Evolutionary conservation across 2,888 invertebrate species (phyloP).

Genomic region (Erannis defoliaria): DNA sequence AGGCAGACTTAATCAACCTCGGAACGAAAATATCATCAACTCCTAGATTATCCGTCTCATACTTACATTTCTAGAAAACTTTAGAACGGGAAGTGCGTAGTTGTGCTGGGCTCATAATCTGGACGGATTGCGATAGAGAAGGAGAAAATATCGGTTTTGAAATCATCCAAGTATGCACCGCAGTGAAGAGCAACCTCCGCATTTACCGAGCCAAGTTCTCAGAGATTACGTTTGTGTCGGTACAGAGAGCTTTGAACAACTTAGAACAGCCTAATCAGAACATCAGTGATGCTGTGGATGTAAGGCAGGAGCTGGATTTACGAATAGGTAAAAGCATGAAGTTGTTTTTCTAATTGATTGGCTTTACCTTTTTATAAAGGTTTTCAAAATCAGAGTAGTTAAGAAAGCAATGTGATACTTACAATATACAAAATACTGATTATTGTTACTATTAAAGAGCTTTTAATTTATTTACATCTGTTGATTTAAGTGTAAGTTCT

Average conservation of each 20-base stretch:
- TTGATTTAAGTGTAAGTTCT: too few relatives aligned
- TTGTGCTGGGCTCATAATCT: slow-evolving; percentile 94
- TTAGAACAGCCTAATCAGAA: slow-evolving; percentile 93
- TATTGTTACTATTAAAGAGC: too few relatives aligned
- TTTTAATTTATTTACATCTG: too few relatives aligned
- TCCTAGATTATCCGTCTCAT: too few relatives aligned
- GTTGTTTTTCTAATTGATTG: too few relatives aligned
- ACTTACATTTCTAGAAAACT: slow-evolving; percentile 85
- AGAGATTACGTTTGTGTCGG: slow-evolving; percentile 96
- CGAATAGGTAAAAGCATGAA: slow-evolving; percentile 94
- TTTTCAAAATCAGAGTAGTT: too few relatives aligned
- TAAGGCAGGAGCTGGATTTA: slow-evolving; percentile 95
- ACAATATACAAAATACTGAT: too few relatives aligned
- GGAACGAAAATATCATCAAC: too few relatives aligned
- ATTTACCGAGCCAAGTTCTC: slow-evolving; percentile 97
- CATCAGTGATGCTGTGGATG: slow-evolving; percentile 97
- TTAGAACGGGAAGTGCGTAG: slow-evolving; percentile 89
- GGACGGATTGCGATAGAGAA: slow-evolving; percentile 99
- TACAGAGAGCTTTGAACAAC: slow-evolving; percentile 92
- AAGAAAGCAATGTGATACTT: too few relatives aligned
- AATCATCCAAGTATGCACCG: slow-evolving; percentile 95
- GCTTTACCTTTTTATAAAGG: too few relatives aligned
- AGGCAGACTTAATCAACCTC: too few relatives aligned
- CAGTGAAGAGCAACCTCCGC: slow-evolving; percentile 90
- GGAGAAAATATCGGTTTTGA: slow-evolving; percentile 99